Evolutionary conservation across 1,140 invertebrate genomes (phyloP).

Genomic region (Thalassaphorura encarpata): DNA sequence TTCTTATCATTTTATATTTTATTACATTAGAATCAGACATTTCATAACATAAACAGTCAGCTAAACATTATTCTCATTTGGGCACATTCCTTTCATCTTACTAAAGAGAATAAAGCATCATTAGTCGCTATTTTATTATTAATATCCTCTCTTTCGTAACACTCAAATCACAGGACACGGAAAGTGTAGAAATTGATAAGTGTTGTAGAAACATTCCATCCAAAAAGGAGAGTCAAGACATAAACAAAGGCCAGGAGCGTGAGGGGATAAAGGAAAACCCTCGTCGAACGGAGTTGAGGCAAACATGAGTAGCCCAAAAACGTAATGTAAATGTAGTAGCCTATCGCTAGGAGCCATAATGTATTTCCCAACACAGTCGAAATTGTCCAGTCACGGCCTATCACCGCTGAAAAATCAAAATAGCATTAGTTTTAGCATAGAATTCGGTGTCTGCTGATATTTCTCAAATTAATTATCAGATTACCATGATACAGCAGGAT

Average conservation of each 20-base stretch:
- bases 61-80: background rate
- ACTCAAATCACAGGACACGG: constrained; percentile 22
- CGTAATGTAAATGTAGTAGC: constrained; percentile 95
- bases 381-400: constrained; percentile 61
- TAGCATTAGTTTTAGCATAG: constrained; percentile 11
- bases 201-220: constrained; percentile 43
- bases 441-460: too few species aligned
- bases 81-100: background rate
- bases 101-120: background rate
- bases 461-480: constrained; percentile 36
- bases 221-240: constrained; percentile 56
- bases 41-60: background rate
- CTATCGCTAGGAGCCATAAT: constrained; percentile 81
- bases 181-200: constrained; percentile 29
- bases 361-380: constrained; percentile 82
- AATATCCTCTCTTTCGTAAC: too few species aligned
- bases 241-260: constrained; percentile 69
- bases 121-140: too few species aligned
- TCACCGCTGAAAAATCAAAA: constrained; percentile 53
- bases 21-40: background rate
- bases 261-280: constrained; percentile 76
- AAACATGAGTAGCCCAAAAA: constrained; percentile 93
- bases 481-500: constrained; percentile 79
- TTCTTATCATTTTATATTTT: too few species aligned
- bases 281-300: constrained; percentile 77